Base-by-base conservation (phyloP, 2,888 invertebrate species). In the Phoenoteleia sp. region DNA sequence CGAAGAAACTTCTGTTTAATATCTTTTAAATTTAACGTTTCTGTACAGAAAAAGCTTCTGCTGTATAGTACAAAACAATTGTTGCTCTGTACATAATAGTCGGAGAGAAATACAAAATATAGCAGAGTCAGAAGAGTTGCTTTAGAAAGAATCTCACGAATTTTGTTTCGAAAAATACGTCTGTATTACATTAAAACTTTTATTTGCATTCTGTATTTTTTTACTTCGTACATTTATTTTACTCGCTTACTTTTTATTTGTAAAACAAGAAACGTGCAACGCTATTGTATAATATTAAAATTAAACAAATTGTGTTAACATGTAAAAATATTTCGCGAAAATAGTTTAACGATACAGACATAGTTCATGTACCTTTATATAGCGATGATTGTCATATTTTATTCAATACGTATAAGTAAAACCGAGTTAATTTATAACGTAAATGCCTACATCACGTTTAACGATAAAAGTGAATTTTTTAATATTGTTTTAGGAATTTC, bases 161-260 rank as follows among this genome's bases (percentile, higher is more conserved):
- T 56, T 71, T 71, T 13, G 21, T 56, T 58, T 25, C 15, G 42
- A 33, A 39, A 58, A 58, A 58, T 58, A 45, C 56, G 42, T 17
- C n/a, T 29, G 71, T 58, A 71, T 71, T 56, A 58, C 56, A 71
- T 56, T 71, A 58, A 71, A 71, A 69, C 69, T 69, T 69, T 66
- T 47, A 45, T 47, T 33, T 29, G 13, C n/a, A 23, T 17, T n/a
- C n/a, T n/a, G 7, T 9, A 9, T 27, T 62, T 45, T 62, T 45
- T 25, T 11, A 62, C 42, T 25, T 45, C 27, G 25, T 17, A 13
- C 27, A 27, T 27, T 25, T 62, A 21, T 45, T 62, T 45, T 27
- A 11, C 1, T 11, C 13, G 39, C 21, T 21, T 7, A n/a, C 13
- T 19, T 15, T 45, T 45, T 15, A 45, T 45, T 45, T n/a, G n/a